Conservation (phyloP, 1,140 invertebrate genomes). For the Nasonia giraulti region DNA sequence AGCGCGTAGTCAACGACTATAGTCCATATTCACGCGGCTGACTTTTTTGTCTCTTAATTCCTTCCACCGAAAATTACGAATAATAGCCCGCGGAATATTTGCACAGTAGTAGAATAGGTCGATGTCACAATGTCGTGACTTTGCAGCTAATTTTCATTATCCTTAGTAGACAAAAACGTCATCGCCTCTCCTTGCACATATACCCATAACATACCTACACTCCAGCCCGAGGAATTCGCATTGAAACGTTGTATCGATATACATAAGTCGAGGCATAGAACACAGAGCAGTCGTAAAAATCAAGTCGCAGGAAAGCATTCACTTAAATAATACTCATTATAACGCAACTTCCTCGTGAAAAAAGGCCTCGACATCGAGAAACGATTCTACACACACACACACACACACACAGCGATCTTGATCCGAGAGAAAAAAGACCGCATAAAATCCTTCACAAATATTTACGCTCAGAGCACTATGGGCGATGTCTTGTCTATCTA, state of each 20-base stretch:
- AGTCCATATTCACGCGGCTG: no score
- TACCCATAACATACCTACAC: not conserved
- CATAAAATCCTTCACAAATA: not conserved
- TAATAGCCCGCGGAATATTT: not conserved
- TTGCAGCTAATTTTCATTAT: conserved; percentile 4
- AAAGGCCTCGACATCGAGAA: not conserved
- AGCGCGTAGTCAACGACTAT: no score
- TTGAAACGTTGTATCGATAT: conserved; percentile 4
- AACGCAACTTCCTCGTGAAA: conserved; percentile 7
- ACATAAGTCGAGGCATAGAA: no score
- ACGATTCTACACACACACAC: not conserved
- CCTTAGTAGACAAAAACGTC: not conserved
- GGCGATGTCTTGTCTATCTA: not conserved
- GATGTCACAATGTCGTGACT: conserved; percentile 3
- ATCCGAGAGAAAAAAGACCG: no score
- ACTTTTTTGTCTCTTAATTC: not conserved
- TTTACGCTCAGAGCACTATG: not conserved
- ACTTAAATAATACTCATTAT: conserved; percentile 24
- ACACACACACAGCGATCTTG: not conserved
- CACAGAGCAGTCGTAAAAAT: not conserved
- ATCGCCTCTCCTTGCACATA: not conserved
- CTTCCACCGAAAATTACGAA: not conserved
- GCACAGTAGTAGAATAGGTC: not conserved
- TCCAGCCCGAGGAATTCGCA: not conserved
- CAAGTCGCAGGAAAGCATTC: not conserved